phyloP scores from a whole-genome alignment of 2,113 vertebrate genomes.

The Sprattus sprattus region DNA sequence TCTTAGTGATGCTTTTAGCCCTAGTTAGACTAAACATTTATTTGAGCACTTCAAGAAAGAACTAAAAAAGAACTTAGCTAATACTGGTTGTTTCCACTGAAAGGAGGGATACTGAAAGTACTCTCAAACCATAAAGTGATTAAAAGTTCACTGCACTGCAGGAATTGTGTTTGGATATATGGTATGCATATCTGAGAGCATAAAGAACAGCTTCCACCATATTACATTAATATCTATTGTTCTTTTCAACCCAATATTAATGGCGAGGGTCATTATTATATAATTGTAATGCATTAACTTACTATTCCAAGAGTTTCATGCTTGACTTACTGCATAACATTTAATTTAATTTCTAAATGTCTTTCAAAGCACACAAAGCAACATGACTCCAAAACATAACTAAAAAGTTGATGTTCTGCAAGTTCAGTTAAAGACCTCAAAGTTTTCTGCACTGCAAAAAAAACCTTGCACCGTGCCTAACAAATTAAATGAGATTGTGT shows the following conservation, averaged over 20 bases:
- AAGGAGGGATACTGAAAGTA: neutral
- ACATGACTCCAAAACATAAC: neutral
- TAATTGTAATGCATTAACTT: neutral
- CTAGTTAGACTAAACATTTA: neutral
- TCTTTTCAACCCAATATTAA: neutral
- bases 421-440: neutral
- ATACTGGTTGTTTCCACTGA: neutral
- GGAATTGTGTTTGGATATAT: neutral
- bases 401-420: neutral
- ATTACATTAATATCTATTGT: neutral
- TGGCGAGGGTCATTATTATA: neutral
- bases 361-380: neutral
- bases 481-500: constrained; percentile 53
- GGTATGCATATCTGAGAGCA: neutral
- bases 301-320: neutral
- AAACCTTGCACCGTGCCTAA: constrained; percentile 42
- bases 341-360: neutral
- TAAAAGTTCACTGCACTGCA: neutral
- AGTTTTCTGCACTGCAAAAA: neutral
- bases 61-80: neutral
- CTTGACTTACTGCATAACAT: neutral
- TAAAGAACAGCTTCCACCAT: neutral
- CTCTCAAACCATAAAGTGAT: neutral
- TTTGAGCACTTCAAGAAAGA: neutral
- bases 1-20: neutral